Evolutionary conservation across 2,797 vertebrate genomes (phyloP), one percentile per base, ranked within the genome.

Genomic region (Podarcis lilfordi): DNA sequence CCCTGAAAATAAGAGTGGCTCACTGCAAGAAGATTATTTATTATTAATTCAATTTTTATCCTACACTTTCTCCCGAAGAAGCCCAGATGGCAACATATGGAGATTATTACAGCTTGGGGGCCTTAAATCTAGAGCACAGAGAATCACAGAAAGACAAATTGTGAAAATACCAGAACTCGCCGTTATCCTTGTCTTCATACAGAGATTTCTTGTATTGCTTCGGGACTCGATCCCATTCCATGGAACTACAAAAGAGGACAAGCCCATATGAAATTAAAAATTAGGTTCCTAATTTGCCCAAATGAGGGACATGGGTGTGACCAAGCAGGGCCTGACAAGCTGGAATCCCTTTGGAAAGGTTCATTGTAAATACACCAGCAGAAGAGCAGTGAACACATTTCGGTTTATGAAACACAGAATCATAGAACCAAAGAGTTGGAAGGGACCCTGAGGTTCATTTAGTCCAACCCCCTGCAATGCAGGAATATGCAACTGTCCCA

Each of bases 131-230:
- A 88, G 86, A 1, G 1, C 0, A 0, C 82, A 83, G 0, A 88
- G 6, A 90, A 93, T 94, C 66, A 25, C 1, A 10, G 0, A 2
- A 7, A 84, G 45, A 43, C 3, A 80, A 43, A 84, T 32, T 19
- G 85, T 40, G 8, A 68, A 88, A 89, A 89, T 97, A 97, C 97
- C 97, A 97, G 91, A 97, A 97, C 90, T 97, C 97, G 43, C 97
- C 97, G 87, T 97, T 94, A 0, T 96, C 88, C 64, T 95, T 96
- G 0, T 96, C 80, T 64, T 94, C 86, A 89, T 94, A 91, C 4
- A 97, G 85, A 1, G 43, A 21, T 86, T 79, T 92, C 84, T 92
- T 96, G 61, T 32, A 3, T 1, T 84, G 21, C 43, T 93, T 79
- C 0, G 68, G 86, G 64, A 94, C 94, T 27, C n/a, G 59, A 77